Percentiles rank a stretch among this genome's conserved stretches.
Evolutionary conservation across 2,888 invertebrate species (phyloP).

Genomic region (Linhomoeus sp.): DNA sequence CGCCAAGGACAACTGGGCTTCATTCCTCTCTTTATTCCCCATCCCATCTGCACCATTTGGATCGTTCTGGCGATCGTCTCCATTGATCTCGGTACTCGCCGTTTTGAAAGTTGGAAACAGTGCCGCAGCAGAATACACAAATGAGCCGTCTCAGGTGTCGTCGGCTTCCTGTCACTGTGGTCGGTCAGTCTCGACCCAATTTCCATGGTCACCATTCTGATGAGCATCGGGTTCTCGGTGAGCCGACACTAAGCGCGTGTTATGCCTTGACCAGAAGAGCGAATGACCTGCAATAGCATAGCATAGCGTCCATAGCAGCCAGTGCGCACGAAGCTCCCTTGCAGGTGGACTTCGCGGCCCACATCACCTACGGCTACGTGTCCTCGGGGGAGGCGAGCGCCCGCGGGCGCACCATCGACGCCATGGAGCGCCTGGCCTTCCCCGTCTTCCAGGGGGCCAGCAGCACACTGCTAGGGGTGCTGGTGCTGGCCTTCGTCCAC

Average conservation of each 20-base stretch:
- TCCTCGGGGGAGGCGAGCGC: conserved; percentile 43
- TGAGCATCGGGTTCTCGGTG: conserved; percentile 84
- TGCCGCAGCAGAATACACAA: no score
- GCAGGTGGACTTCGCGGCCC: conserved; percentile 66
- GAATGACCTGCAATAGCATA: no score
- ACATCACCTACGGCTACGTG: conserved; percentile 82
- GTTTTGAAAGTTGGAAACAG: no score
- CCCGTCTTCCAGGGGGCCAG: conserved; percentile 53
- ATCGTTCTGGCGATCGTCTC: conserved; percentile 67
- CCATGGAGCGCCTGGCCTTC: background rate
- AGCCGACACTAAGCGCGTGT: conserved; percentile 78
- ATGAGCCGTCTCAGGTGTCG: conserved; percentile 46
- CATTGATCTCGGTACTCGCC: conserved; percentile 43
- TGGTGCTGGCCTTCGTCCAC: conserved; percentile 60
- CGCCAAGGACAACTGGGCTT: no score
- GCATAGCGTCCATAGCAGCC: no score
- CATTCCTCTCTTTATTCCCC: conserved; percentile 73
- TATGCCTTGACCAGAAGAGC: no score
- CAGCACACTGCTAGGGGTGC: conserved; percentile 65
- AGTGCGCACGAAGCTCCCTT: conserved; percentile 56
- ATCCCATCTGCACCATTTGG: conserved; percentile 67
- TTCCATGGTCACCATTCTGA: conserved; percentile 81
- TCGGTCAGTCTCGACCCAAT: conserved; percentile 54
- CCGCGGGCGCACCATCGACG: conserved; percentile 35
- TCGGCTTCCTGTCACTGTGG: conserved; percentile 85